phyloP scores from a whole-genome alignment of 2,797 vertebrate genomes.

The Philypnodon macrostomus region DNA sequence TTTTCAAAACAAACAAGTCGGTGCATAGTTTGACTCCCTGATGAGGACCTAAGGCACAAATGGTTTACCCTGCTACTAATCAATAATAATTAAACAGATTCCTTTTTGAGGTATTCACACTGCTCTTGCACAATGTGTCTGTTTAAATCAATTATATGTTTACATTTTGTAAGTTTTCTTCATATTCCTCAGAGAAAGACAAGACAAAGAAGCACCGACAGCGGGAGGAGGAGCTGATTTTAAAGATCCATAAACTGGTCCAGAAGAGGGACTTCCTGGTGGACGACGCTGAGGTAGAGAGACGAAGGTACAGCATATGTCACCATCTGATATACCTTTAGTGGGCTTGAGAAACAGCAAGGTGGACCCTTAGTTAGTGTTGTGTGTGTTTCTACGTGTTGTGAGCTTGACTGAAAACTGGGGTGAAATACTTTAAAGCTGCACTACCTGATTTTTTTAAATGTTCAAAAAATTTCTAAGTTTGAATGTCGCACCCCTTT shows the following conservation, averaged over 20 bases:
- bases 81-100: neutral
- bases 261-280: conserved; percentile 98
- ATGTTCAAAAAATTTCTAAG: too few species aligned
- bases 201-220: conserved; percentile 88
- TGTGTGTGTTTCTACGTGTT: neutral
- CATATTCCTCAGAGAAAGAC: conserved; percentile 81
- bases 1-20: too few species aligned
- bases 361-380: conserved; percentile 23
- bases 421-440: too few species aligned
- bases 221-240: conserved; percentile 91
- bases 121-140: too few species aligned
- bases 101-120: neutral
- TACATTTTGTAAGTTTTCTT: neutral
- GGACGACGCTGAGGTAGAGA: conserved; percentile 95
- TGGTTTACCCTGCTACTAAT: conserved; percentile 13
- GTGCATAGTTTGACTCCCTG: too few species aligned
- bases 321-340: too few species aligned
- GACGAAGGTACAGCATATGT: conserved; percentile 84
- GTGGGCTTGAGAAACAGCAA: too few species aligned
- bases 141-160: too few species aligned
- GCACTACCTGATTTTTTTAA: too few species aligned
- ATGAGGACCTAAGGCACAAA: too few species aligned
- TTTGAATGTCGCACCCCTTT: too few species aligned
- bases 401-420: conserved; percentile 1
- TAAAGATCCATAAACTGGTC: conserved; percentile 95